Evolutionary conservation across 2,797 vertebrate genomes (phyloP).

Genomic region (Peromyscus melanophrys): DNA sequence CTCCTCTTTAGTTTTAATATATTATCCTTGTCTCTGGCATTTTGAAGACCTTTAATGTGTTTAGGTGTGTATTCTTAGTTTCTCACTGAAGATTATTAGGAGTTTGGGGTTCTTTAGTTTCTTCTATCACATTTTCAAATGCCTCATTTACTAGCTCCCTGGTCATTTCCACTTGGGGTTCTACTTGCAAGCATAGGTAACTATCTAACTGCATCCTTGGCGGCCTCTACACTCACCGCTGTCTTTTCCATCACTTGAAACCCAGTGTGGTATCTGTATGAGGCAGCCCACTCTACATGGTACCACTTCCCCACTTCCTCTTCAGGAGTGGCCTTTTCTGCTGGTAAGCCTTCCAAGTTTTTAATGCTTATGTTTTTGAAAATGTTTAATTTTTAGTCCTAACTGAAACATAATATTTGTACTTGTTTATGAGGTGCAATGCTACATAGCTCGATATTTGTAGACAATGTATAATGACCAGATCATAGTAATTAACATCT

Average conservation of each 20-base stretch:
- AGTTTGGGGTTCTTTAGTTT: neutral
- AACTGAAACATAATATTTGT: neutral
- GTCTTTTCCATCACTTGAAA: neutral
- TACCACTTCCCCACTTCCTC: neutral
- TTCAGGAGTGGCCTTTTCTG: neutral
- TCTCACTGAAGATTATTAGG: neutral
- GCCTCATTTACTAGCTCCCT: neutral
- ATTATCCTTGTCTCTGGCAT: constrained; percentile 10
- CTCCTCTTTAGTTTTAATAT: neutral
- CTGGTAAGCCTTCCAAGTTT: constrained; percentile 15
- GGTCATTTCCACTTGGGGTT: neutral
- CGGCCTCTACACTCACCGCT: neutral
- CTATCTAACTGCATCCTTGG: neutral
- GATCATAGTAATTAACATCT: neutral
- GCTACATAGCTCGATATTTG: neutral
- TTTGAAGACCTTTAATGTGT: constrained; percentile 13
- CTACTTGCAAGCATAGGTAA: neutral
- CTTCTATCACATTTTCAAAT: neutral
- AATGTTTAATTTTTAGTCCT: neutral
- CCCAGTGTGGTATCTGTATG: neutral
- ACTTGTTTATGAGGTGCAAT: neutral
- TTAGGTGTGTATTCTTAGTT: neutral
- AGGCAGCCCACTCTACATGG: neutral
- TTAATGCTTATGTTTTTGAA: neutral
- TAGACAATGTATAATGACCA: no score